These are phyloP conservation scores for Neoascia interrupta DNA, from an alignment of 2,888 invertebrate genomes.

Conservation along the genomic window DNA sequence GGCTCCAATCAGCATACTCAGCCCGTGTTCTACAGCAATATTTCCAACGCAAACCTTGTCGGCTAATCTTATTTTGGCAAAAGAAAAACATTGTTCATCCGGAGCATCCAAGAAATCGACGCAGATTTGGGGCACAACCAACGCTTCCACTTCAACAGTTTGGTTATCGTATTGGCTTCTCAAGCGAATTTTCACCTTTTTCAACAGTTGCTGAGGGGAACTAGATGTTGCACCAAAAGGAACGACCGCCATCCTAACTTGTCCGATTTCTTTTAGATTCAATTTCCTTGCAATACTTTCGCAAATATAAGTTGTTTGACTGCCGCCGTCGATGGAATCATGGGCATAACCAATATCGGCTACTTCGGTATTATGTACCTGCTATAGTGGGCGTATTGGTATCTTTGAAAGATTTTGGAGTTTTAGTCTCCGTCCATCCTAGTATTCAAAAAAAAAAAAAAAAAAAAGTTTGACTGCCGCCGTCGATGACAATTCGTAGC, in stretches of 20 bases:
- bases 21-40: neutral
- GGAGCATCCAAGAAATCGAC: slow-evolving; percentile 22
- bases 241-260: neutral
- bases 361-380: no score
- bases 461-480: neutral
- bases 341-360: no score
- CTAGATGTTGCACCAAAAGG: neutral
- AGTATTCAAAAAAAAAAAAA: no score
- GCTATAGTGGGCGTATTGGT: no score
- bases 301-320: neutral
- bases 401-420: no score
- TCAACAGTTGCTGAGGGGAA: neutral
- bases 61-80: neutral
- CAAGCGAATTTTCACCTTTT: neutral
- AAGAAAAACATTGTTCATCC: neutral
- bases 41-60: neutral
- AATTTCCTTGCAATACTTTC: neutral
- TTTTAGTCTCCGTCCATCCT: no score
- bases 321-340: neutral
- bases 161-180: neutral
- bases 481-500: slow-evolving; percentile 5
- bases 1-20: neutral
- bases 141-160: neutral
- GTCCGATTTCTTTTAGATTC: neutral
- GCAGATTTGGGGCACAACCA: slow-evolving; percentile 27